Base-by-base conservation (phyloP, 2,797 vertebrate genomes). In the Parotocinclus haroldoi region DNA sequence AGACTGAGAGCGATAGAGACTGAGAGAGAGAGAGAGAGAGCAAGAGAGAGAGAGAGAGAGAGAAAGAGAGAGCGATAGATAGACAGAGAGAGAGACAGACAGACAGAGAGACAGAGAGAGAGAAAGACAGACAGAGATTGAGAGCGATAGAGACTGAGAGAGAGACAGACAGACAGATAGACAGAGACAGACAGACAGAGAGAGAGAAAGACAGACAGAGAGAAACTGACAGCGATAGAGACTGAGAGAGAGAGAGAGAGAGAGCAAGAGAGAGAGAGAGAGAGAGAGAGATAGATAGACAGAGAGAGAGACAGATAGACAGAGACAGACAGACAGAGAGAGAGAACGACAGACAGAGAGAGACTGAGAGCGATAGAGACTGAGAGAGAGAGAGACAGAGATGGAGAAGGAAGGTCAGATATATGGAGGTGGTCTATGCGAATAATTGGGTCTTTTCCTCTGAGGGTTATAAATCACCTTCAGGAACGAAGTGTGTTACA, bases 381-480 rank as follows among this genome's bases (percentile, higher is more conserved):
- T 2, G 5, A 27, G 27, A 27, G 27, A 27, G 27, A 27, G 27
- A 27, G 27, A 27, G 5, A 27, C 2, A 27, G 27, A 27, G 52
- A 75, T 45, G 51, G 49, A 53, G 58, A 72, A 55, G 74, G 75
- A 27, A 66, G 75, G 71, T 19, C 38, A 73, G 61, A 75, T 69
- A 68, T 65, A 73, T 77, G 72, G 76, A 79, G 78, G 77, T 71
- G 75, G 80, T 74, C 79, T 79, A 2, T 83, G 73, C 76, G 78
- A 82, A 79, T 82, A 81, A 79, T 44, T 69, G 51, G 65, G 69
- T 76, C 74, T 62, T 59, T 74, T 63, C 76, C 74, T 73, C 58
- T 60, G 51, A 45, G 38, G 37, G 73, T 45, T 65, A 78, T 83
- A 80, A 82, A 83, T 86, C 75, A 82, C 71, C 71, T 7, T 17